These are phyloP conservation scores for Campaea margaritaria DNA, from an alignment of 2,888 invertebrate species.

Conservation along the genomic window DNA sequence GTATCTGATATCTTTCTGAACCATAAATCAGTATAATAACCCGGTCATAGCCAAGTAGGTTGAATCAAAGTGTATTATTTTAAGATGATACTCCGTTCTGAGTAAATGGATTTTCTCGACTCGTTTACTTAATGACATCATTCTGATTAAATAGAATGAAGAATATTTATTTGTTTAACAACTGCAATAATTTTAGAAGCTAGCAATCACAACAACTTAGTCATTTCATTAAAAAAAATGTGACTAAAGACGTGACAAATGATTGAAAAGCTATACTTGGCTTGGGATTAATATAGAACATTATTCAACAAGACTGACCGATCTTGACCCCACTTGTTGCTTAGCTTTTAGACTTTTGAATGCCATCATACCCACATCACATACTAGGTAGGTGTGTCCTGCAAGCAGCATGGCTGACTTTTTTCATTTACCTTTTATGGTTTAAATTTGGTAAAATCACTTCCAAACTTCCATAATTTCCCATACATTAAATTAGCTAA, in stretches of 20 bases:
- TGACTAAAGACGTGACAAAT: constrained; percentile 29
- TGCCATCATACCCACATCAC: neutral
- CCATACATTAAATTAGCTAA: neutral
- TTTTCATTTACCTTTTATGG: too few species aligned
- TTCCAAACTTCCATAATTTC: too few species aligned
- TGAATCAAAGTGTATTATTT: constrained; percentile 29
- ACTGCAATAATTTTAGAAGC: constrained; percentile 4
- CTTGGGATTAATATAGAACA: constrained; percentile 43
- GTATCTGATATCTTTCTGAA: constrained; percentile 38
- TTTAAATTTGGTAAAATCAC: too few species aligned
- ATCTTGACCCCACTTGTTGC: constrained; percentile 44
- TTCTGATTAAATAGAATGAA: constrained; percentile 7
- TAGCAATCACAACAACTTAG: constrained; percentile 19
- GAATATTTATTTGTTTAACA: constrained; percentile 16
- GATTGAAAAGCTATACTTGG: constrained; percentile 25
- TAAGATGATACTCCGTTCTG: constrained; percentile 21
- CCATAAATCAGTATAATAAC: constrained; percentile 41
- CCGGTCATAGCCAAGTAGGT: constrained; percentile 28
- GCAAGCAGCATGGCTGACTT: too few species aligned
- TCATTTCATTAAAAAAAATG: constrained; percentile 22
- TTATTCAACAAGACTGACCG: constrained; percentile 46
- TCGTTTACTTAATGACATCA: constrained; percentile 17
- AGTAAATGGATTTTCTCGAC: neutral
- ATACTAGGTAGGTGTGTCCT: too few species aligned
- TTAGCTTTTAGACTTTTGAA: constrained; percentile 3